Conservation (phyloP, 2,888 invertebrate genomes). For the Byasa hedistus region DNA sequence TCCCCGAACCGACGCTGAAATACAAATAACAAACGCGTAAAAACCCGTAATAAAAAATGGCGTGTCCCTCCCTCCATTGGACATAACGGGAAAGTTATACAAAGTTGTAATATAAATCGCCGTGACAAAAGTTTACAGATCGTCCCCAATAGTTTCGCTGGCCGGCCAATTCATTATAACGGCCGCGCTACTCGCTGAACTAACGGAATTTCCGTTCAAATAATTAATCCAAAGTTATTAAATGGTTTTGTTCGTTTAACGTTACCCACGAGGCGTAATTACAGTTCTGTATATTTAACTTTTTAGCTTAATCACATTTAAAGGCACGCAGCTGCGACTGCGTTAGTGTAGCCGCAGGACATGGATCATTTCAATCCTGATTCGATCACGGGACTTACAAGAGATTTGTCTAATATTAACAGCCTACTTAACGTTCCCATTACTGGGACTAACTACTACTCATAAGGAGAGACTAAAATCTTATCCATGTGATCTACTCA, state of each 20-base stretch:
- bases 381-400: too few relatives aligned
- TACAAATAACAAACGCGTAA: too few relatives aligned
- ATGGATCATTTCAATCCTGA: too few relatives aligned
- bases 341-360: too few relatives aligned
- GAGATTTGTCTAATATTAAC: too few relatives aligned
- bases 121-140: slow-evolving; percentile 5
- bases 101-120: slow-evolving; percentile 6
- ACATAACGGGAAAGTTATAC: neutral
- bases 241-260: neutral
- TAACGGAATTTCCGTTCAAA: neutral
- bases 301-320: neutral
- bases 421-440: too few relatives aligned
- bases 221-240: neutral
- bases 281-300: neutral
- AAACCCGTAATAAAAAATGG: neutral
- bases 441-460: too few relatives aligned
- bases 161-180: slow-evolving; percentile 8
- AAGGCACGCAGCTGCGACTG: too few relatives aligned
- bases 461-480: too few relatives aligned
- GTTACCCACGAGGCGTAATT: neutral
- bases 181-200: neutral
- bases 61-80: neutral
- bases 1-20: too few relatives aligned
- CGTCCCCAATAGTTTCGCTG: slow-evolving; percentile 1
- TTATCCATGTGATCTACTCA: too few relatives aligned